Conservation (phyloP, 2,113 vertebrate genomes). For the Clarias gariepinus region DNA sequence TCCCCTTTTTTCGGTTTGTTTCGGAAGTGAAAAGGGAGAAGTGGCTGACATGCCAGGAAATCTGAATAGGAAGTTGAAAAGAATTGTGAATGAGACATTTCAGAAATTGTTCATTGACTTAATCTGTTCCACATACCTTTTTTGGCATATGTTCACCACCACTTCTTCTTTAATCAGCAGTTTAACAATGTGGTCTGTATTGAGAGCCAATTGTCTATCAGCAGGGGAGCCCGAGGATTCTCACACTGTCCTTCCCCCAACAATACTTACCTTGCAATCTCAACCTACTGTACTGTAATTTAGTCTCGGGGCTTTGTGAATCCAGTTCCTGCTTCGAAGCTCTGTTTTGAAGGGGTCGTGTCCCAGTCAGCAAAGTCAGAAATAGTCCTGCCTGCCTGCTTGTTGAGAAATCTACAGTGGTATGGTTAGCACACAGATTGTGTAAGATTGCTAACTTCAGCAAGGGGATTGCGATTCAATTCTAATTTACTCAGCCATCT, state of each 20-base stretch:
- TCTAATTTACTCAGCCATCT: not conserved
- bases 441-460: constrained; percentile 13
- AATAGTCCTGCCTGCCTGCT: constrained; percentile 54
- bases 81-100: constrained; percentile 28
- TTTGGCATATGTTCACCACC: not conserved
- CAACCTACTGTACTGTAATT: constrained; percentile 25
- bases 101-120: not conserved
- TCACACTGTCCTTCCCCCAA: constrained; percentile 5
- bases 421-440: constrained; percentile 34
- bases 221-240: constrained; percentile 48
- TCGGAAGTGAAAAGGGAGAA: constrained; percentile 28
- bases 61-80: constrained; percentile 14
- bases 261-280: constrained; percentile 25
- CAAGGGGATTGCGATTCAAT: not conserved
- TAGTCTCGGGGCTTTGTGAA: constrained; percentile 24
- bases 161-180: constrained; percentile 12
- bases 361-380: constrained; percentile 46
- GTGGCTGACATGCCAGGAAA: constrained; percentile 8
- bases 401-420: constrained; percentile 48
- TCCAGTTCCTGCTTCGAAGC: not conserved
- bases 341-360: constrained; percentile 23
- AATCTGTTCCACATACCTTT: not conserved
- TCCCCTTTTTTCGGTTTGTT: constrained; percentile 38
- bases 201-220: constrained; percentile 32
- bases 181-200: constrained; percentile 22